phyloP scores from a whole-genome alignment of 1,140 invertebrate genomes.

The Tenebrio molitor region DNA sequence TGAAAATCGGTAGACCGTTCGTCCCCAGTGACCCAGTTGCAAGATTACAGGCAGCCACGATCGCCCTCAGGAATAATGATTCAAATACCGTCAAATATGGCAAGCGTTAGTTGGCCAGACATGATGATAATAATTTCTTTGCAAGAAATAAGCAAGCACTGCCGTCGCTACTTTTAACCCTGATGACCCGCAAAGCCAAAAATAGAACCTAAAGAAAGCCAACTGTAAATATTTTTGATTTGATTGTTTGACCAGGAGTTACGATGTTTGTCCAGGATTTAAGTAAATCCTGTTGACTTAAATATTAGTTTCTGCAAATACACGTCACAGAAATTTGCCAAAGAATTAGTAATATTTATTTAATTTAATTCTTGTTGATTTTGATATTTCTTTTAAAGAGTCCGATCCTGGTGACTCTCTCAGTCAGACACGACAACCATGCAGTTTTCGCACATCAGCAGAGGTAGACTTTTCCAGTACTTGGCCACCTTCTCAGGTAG shows the following conservation, averaged over 20 bases:
- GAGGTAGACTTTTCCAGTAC: constrained; percentile 57
- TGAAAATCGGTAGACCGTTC: background rate
- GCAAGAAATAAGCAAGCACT: constrained; percentile 5
- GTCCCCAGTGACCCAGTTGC: constrained; percentile 25
- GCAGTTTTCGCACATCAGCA: constrained; percentile 32
- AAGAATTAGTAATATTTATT: constrained; percentile 1
- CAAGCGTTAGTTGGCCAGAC: constrained; percentile 25
- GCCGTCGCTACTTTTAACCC: constrained; percentile 24
- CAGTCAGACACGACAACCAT: constrained; percentile 3
- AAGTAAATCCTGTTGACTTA: background rate
- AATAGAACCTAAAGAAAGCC: constrained; percentile 7
- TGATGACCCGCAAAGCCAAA: constrained; percentile 14
- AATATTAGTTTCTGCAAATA: constrained; percentile 23
- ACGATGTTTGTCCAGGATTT: constrained; percentile 1
- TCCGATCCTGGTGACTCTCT: background rate
- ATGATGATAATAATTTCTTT: constrained; percentile 22
- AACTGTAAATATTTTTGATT: constrained; percentile 26
- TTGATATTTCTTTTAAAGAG: constrained; percentile 17
- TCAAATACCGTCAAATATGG: constrained; percentile 27
- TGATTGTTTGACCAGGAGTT: background rate
- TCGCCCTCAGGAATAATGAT: constrained; percentile 1
- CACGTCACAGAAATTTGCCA: constrained; percentile 6
- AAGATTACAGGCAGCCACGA: background rate
- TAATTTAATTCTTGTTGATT: constrained; percentile 14
- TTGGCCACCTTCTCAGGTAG: constrained; percentile 59